Evolutionary conservation across 2,113 vertebrate species (phyloP).

Genomic region (Megatriorchis doriae): DNA sequence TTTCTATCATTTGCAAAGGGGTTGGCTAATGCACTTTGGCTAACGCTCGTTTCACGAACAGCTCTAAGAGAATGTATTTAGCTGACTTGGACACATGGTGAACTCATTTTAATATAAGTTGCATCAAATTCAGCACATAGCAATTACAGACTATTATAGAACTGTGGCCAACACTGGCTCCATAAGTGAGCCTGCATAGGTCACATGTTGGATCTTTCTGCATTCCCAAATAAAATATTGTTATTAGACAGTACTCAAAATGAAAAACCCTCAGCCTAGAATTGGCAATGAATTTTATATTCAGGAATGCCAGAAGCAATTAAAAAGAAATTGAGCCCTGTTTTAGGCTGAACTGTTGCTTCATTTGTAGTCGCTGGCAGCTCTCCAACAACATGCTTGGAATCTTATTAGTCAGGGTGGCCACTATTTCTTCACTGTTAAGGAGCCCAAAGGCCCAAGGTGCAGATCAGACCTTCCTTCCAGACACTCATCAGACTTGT

Average conservation of each 20-base stretch:
- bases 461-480: not conserved
- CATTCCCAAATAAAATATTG: slow-evolving; percentile 50
- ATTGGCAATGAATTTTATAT: slow-evolving; percentile 25
- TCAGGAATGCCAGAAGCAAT: slow-evolving; percentile 49
- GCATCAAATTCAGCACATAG: slow-evolving; percentile 31
- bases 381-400: not conserved
- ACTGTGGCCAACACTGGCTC: slow-evolving; percentile 28
- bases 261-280: slow-evolving; percentile 30
- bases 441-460: not conserved
- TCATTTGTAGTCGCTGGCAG: slow-evolving; percentile 18
- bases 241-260: slow-evolving; percentile 44
- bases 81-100: slow-evolving; percentile 10
- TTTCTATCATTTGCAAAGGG: slow-evolving; percentile 9
- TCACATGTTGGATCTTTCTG: slow-evolving; percentile 8
- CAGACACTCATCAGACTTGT: not conserved
- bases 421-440: not conserved
- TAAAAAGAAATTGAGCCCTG: slow-evolving; percentile 23
- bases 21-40: slow-evolving; percentile 16
- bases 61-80: not conserved
- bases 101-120: slow-evolving; percentile 8
- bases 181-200: slow-evolving; percentile 15
- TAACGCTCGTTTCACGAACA: not conserved
- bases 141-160: slow-evolving; percentile 25
- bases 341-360: slow-evolving; percentile 7
- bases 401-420: not conserved